Conservation (phyloP, 2,888 invertebrate genomes). For the Drosophila infuscata region DNA sequence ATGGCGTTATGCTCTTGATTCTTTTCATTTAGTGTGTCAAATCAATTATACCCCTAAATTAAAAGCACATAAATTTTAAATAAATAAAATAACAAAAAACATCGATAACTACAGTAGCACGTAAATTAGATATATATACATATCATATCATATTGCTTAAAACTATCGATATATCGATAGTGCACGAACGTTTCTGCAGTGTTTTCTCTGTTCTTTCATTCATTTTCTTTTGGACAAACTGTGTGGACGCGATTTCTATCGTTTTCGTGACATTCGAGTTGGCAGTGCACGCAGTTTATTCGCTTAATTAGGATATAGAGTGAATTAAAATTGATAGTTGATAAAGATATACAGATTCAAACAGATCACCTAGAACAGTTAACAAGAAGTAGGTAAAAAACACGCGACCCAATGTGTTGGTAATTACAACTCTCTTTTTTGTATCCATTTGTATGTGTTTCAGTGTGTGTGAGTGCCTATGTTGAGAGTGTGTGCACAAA, state of each 20-base stretch:
- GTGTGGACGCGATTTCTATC: slow-evolving; percentile 56
- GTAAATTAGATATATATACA: slow-evolving; percentile 20
- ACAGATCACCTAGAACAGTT: slow-evolving; percentile 1
- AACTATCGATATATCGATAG: slow-evolving; percentile 53
- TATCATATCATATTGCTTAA: background rate
- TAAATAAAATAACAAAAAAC: background rate
- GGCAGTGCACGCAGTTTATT: slow-evolving; percentile 58
- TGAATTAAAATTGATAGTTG: slow-evolving; percentile 44
- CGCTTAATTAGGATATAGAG: slow-evolving; percentile 31
- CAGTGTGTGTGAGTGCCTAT: slow-evolving; percentile 29
- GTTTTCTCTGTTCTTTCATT: slow-evolving; percentile 55
- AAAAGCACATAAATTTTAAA: background rate
- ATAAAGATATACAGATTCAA: slow-evolving; percentile 9
- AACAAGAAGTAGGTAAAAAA: slow-evolving; percentile 27
- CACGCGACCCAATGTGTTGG: slow-evolving; percentile 10
- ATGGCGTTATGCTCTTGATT: background rate
- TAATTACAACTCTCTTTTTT: slow-evolving; percentile 18
- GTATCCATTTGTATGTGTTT: slow-evolving; percentile 43
- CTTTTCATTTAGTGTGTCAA: background rate
- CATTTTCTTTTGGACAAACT: slow-evolving; percentile 46
- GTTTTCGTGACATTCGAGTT: slow-evolving; percentile 48
- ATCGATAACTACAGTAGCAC: slow-evolving; percentile 13
- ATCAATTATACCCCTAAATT: background rate
- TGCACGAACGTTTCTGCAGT: slow-evolving; percentile 28
- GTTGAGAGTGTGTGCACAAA: slow-evolving; percentile 41